Percentiles rank a stretch among this genome's conserved stretches.
Evolutionary conservation across 2,888 invertebrate genomes (phyloP).

Genomic region (Acanthococcus lagerstroemiae): DNA sequence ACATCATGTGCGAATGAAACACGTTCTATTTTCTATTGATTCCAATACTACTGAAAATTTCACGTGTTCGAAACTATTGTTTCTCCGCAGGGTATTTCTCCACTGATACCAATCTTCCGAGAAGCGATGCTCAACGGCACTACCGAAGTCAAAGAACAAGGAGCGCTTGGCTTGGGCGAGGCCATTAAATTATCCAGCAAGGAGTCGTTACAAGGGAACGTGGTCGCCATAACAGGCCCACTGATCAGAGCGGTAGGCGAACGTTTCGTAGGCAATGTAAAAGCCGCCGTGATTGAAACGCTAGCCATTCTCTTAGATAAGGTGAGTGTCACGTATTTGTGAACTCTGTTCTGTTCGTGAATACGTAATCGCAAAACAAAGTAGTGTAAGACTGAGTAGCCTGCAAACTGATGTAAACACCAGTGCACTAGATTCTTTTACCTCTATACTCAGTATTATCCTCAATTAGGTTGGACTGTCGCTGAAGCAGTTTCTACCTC

Average conservation of each 20-base stretch:
- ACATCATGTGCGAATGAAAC: too few species aligned
- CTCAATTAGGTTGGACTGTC: slow-evolving; percentile 61
- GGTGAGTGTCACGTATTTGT: slow-evolving; percentile 36
- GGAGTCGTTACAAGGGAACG: slow-evolving; percentile 83
- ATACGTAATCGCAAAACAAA: too few species aligned
- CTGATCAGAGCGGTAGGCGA: slow-evolving; percentile 94
- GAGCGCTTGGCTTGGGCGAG: slow-evolving; percentile 79
- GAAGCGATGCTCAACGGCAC: slow-evolving; percentile 92
- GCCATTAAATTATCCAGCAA: slow-evolving; percentile 71
- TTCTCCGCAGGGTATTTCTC: slow-evolving; percentile 63
- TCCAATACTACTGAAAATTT: neutral
- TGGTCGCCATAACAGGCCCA: slow-evolving; percentile 95
- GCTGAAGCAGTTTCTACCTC: slow-evolving; percentile 95
- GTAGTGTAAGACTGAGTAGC: too few species aligned
- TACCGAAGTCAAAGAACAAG: slow-evolving; percentile 91
- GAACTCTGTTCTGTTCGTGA: neutral
- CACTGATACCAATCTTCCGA: slow-evolving; percentile 86
- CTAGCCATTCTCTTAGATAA: slow-evolving; percentile 83
- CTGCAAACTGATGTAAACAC: too few species aligned
- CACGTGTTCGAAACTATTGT: neutral
- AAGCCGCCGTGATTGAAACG: slow-evolving; percentile 91
- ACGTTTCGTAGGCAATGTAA: slow-evolving; percentile 78
- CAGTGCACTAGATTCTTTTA: neutral
- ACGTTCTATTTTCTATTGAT: slow-evolving; percentile 7
- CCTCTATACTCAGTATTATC: neutral